Base-by-base conservation (phyloP, 2,888 invertebrate species). In the Caenorhabditis sp. region DNA sequence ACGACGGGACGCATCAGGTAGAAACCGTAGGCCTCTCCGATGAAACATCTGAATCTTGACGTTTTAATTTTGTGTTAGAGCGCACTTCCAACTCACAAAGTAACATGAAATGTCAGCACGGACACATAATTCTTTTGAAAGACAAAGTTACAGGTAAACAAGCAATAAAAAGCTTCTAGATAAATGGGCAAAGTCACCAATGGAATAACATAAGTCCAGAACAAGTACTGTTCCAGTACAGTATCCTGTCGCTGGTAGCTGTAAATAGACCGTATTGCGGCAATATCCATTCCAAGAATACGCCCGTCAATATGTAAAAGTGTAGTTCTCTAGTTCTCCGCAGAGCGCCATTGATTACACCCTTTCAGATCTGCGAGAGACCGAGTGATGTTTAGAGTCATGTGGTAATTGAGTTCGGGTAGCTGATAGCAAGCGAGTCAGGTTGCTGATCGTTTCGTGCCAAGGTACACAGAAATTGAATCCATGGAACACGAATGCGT, bases 1-100 rank as follows among this genome's bases (percentile, higher is more conserved):
- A 78, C 78, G 28, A 78, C 70, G 13, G 78, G 78, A n/a, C 78
- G 62, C 37, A 78, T 50, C n/a, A 78, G 50, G 32, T 58, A 56
- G 35, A 78, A 70, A 8, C 78, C 78, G n/a, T 51, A 78, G 8
- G 56, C 5, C 11, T 78, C 78, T 9, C 62, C 62, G 20, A 70
- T 37, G 8, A 78, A 20, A 20, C 50, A 56, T 56, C 78, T 78
- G 58, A 58, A 77, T 22, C 2, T 40, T 11, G 50, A 18, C n/a
- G n/a, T n/a, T n/a, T n/a, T n/a, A n/a, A n/a, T n/a, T n/a, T n/a
- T n/a, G n/a, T n/a, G n/a, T n/a, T n/a, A n/a, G n/a, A n/a, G n/a
- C n/a, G n/a, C 6, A 11, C 2, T 2, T 11, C 40, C 40, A 13
- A 40, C 74, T 60, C 28, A 65, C 76, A 76, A 13, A n/a, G 47